A percentile compares a stretch with the other conserved stretches of the same genome.
phyloP scores from a whole-genome alignment of 2,888 invertebrate genomes.

The Tholera decimalis region DNA sequence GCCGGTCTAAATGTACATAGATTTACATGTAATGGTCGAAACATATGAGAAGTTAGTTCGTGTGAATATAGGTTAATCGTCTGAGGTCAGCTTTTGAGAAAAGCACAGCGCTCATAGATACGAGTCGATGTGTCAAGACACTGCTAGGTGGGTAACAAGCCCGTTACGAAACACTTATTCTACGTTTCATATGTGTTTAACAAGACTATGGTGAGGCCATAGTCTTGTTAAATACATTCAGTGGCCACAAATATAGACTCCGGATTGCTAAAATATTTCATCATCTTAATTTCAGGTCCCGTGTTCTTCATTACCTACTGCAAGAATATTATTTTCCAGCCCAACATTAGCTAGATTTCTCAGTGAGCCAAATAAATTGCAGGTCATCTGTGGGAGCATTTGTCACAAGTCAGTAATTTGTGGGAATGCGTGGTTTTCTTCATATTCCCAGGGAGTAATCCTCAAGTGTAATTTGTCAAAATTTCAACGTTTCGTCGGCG shows the following conservation, averaged over 20 bases:
- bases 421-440: slow-evolving; percentile 83
- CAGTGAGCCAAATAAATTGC: slow-evolving; percentile 74
- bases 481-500: slow-evolving; percentile 78
- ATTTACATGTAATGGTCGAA: too few relatives aligned
- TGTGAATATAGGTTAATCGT: too few relatives aligned
- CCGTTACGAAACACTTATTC: too few relatives aligned
- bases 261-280: slow-evolving; percentile 3
- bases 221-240: too few relatives aligned
- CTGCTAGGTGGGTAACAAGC: too few relatives aligned
- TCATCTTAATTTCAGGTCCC: not conserved
- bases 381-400: slow-evolving; percentile 80
- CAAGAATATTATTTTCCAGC: slow-evolving; percentile 66
- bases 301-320: slow-evolving; percentile 51
- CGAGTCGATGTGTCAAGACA: too few relatives aligned
- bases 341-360: slow-evolving; percentile 73
- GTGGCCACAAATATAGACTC: not conserved
- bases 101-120: too few relatives aligned
- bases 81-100: too few relatives aligned
- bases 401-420: slow-evolving; percentile 84
- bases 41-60: too few relatives aligned
- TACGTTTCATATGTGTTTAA: too few relatives aligned
- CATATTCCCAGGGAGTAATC: slow-evolving; percentile 83
- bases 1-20: too few relatives aligned
- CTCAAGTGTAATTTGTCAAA: slow-evolving; percentile 84
- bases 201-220: too few relatives aligned